These are phyloP conservation scores for Junonia oenone DNA, from an alignment of 2,888 invertebrate genomes.

Conservation along the genomic window DNA sequence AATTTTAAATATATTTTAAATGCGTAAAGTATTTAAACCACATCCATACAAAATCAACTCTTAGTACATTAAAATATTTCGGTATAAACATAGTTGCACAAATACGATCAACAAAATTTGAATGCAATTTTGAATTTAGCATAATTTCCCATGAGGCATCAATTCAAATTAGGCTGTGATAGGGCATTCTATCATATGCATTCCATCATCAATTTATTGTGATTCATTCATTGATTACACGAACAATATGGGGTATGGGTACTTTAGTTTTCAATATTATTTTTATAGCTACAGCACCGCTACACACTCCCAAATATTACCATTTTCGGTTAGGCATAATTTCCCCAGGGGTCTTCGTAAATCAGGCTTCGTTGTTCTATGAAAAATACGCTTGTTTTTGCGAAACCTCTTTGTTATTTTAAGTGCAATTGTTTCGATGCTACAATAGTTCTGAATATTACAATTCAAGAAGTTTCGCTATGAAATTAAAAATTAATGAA, in stretches of 20 bases:
- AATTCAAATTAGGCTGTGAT: constrained; percentile 23
- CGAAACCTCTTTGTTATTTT: not conserved
- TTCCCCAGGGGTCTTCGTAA: constrained; percentile 16
- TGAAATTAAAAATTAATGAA: not conserved
- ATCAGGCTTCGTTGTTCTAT: constrained; percentile 11
- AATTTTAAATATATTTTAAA: no score
- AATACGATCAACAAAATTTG: constrained; percentile 12
- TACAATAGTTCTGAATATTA: not conserved
- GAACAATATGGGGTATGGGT: not conserved
- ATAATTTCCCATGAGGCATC: constrained; percentile 25
- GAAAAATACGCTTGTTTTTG: not conserved
- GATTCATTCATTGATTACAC: not conserved
- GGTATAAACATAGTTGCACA: not conserved
- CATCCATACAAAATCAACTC: not conserved
- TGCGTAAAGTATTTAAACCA: no score
- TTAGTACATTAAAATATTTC: not conserved
- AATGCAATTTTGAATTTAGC: constrained; percentile 15
- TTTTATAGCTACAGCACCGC: not conserved
- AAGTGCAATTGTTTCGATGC: not conserved
- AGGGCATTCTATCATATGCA: not conserved
- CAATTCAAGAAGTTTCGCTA: not conserved
- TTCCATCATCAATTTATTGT: constrained; percentile 5
- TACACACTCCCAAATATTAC: constrained; percentile 10
- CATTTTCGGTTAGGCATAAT: constrained; percentile 14
- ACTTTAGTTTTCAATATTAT: constrained; percentile 6